These are phyloP conservation scores for Spilosoma lubricipeda DNA, from an alignment of 2,888 invertebrate species.

Conservation along the genomic window DNA sequence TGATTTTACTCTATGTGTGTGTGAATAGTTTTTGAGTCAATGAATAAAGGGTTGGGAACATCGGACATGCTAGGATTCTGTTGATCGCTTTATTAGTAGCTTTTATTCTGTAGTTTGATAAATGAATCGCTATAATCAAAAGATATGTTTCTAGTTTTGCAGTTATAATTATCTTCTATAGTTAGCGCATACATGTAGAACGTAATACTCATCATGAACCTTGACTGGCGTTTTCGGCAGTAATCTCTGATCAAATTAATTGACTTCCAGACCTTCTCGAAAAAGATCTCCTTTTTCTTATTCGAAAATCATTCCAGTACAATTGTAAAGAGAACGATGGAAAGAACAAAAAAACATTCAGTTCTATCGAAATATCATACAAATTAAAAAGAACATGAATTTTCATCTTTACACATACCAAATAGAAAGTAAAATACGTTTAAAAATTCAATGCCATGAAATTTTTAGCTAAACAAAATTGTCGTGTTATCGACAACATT, in stretches of 20 bases:
- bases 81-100: background rate
- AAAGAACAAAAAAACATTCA: background rate
- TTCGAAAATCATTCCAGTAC: background rate
- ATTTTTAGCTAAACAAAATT: background rate
- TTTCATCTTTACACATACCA: background rate
- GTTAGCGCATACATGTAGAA: background rate
- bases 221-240: background rate
- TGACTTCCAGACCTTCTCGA: background rate
- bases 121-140: background rate
- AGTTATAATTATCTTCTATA: background rate
- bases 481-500: background rate
- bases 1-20: background rate
- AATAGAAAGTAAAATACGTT: background rate
- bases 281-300: background rate
- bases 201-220: background rate
- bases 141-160: background rate
- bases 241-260: background rate
- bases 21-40: background rate
- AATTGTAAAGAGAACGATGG: background rate
- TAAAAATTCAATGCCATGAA: background rate
- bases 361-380: background rate
- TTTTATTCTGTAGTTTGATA: background rate
- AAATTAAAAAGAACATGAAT: background rate
- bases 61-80: background rate
- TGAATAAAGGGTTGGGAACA: conserved; percentile 11